phyloP scores from a whole-genome alignment of 2,113 vertebrate species.

The Anhinga anhinga region DNA sequence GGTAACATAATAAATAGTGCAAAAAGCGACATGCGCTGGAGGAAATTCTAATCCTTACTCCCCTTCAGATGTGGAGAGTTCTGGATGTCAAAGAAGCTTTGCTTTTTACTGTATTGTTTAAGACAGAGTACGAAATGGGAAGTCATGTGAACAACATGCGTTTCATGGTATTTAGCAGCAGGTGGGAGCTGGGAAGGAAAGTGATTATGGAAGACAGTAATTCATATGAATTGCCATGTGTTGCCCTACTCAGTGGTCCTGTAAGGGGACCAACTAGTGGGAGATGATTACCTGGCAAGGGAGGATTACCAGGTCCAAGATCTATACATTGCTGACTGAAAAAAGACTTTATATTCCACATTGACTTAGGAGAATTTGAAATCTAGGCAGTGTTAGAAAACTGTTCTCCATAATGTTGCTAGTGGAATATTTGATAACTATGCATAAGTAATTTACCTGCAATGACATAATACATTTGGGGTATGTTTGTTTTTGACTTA shows the following conservation, averaged over 20 bases:
- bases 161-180: background rate
- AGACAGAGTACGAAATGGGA: background rate
- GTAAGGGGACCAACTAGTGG: background rate
- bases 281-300: background rate
- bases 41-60: background rate
- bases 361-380: background rate
- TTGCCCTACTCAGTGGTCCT: background rate
- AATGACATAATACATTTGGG: background rate
- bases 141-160: background rate
- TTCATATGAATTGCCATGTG: background rate
- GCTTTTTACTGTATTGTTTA: background rate
- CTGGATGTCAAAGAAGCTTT: background rate
- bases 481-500: background rate
- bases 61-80: background rate
- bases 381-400: background rate
- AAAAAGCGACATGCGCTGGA: background rate
- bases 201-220: fast-evolving
- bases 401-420: background rate
- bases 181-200: background rate
- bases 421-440: background rate
- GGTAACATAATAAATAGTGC: background rate
- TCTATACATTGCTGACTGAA: background rate
- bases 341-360: background rate
- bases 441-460: background rate
- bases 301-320: background rate